phyloP scores from a whole-genome alignment of 1,140 invertebrate genomes.

The Panagrolaimus sp. region DNA sequence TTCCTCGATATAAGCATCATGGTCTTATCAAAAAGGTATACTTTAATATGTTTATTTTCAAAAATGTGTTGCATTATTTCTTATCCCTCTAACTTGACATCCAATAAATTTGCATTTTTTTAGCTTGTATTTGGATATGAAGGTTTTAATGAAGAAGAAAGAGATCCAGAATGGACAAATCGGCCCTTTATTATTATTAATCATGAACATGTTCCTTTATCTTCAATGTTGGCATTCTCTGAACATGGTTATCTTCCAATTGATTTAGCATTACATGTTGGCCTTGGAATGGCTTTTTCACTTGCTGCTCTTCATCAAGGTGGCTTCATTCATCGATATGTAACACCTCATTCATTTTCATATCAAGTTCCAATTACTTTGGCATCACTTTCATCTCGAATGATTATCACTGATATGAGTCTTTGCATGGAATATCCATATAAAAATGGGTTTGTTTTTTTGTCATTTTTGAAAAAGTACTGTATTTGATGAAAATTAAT shows the following conservation, averaged over 20 bases:
- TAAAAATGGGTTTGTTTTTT: conserved; percentile 4
- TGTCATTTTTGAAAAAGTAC: neutral
- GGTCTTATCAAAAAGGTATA: conserved; percentile 23
- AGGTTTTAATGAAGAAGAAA: conserved; percentile 25
- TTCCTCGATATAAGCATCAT: conserved; percentile 35
- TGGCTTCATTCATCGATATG: conserved; percentile 35
- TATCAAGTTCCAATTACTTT: conserved; percentile 27
- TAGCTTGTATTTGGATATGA: conserved; percentile 34
- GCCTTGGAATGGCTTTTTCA: conserved; percentile 29
- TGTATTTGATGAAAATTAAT: neutral
- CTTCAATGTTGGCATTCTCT: conserved; percentile 27
- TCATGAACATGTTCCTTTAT: conserved; percentile 16
- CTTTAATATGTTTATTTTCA: neutral
- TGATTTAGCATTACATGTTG: conserved; percentile 31
- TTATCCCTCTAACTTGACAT: conserved; percentile 8
- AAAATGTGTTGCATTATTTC: neutral
- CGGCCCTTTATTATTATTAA: conserved; percentile 25
- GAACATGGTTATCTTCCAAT: conserved; percentile 27
- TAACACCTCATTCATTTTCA: conserved; percentile 36
- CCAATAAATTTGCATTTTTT: conserved; percentile 16
- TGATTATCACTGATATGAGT: conserved; percentile 37
- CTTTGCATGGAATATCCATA: conserved; percentile 34
- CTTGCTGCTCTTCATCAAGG: conserved; percentile 32
- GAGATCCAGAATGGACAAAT: conserved; percentile 33
- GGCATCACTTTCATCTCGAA: conserved; percentile 21